Conservation (phyloP, 2,113 vertebrate genomes). For the Leptodactylus fuscus region DNA sequence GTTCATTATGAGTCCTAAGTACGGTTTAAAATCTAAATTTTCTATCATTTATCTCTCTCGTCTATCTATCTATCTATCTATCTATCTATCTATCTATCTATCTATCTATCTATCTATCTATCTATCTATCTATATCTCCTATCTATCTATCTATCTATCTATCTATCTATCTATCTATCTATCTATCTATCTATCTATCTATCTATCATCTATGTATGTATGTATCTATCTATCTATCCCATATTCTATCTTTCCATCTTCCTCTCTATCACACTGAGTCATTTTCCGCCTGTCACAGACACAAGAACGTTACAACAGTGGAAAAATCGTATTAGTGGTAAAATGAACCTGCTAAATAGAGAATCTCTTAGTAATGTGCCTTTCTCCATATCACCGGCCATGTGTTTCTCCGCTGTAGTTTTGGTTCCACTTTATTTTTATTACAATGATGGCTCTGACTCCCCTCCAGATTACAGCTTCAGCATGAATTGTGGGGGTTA, state of each 20-base stretch:
- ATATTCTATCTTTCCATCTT: too few relatives aligned
- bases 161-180: too few relatives aligned
- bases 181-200: constrained; percentile 1
- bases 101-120: too few relatives aligned
- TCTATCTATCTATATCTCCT: too few relatives aligned
- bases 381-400: constrained; percentile 56
- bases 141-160: too few relatives aligned
- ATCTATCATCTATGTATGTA: too few relatives aligned
- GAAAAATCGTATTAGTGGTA: constrained; percentile 19
- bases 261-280: not conserved
- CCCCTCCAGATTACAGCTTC: constrained; percentile 56
- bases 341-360: constrained; percentile 40
- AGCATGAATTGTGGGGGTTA: constrained; percentile 57
- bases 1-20: too few relatives aligned
- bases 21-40: too few relatives aligned
- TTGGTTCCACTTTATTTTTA: constrained; percentile 51
- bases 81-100: too few relatives aligned
- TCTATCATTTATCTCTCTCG: too few relatives aligned
- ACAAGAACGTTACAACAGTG: constrained; percentile 8
- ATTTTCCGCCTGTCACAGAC: constrained; percentile 12
- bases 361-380: not conserved
- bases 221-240: too few relatives aligned
- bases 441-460: constrained; percentile 53
- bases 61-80: too few relatives aligned
- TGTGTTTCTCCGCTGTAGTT: constrained; percentile 53